Evolutionary conservation across 92 coral and sea anemone species (phyloP).

Genomic region (Galaxea fascicularis): DNA sequence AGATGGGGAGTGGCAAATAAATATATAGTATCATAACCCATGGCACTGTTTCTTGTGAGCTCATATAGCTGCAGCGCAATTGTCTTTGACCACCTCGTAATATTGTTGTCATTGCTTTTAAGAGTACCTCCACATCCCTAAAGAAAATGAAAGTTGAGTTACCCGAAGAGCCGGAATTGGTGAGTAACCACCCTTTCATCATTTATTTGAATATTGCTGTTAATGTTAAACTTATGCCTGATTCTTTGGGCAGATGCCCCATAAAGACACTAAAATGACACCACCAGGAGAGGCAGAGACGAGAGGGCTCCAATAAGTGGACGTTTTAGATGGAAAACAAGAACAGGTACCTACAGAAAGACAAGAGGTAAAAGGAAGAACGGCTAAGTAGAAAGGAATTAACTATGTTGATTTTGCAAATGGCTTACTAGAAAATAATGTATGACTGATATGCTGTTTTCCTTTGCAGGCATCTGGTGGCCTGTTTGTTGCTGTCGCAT

Average conservation of each 20-base stretch:
- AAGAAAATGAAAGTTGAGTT: neutral
- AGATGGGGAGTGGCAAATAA: neutral
- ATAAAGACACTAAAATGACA: neutral
- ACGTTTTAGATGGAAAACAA: neutral
- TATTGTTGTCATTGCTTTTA: neutral
- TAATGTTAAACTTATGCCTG: neutral
- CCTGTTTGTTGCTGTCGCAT: neutral
- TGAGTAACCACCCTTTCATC: neutral
- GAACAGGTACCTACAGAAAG: neutral
- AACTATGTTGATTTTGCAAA: neutral
- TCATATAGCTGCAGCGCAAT: neutral
- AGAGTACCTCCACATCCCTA: neutral
- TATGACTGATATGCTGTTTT: neutral
- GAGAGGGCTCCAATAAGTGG: neutral
- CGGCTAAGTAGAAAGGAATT: neutral
- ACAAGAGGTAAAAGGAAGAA: neutral
- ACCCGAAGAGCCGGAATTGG: neutral
- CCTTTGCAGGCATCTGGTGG: neutral
- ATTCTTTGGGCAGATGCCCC: neutral
- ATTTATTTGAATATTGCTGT: neutral
- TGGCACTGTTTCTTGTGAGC: neutral
- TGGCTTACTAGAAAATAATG: neutral
- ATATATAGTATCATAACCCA: no score
- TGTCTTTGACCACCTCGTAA: neutral
- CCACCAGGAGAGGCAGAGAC: neutral